Evolutionary conservation across 2,797 vertebrate genomes (phyloP).

Genomic region (Petrocephalus sullivani): DNA sequence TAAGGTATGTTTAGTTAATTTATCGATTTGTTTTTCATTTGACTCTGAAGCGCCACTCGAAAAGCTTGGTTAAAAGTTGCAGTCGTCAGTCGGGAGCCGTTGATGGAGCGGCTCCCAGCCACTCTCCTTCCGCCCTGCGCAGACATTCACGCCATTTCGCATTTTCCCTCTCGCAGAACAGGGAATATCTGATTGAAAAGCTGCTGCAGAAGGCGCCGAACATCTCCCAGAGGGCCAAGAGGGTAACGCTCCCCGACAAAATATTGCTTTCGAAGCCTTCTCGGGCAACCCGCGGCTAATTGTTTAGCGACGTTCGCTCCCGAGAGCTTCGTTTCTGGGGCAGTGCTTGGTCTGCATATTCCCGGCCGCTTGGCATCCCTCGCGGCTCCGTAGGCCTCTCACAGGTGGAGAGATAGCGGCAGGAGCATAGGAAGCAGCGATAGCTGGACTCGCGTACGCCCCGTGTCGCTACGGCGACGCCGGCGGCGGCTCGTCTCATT

Average conservation of each 20-base stretch:
- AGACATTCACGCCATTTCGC: conserved; percentile 8
- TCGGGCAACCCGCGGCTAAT: not conserved
- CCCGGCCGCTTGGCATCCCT: not conserved
- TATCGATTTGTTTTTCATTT: conserved; percentile 42
- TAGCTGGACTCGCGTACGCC: not conserved
- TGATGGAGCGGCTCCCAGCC: not conserved
- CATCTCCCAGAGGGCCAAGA: conserved; percentile 93
- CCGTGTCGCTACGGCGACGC: not conserved
- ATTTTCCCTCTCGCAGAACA: conserved; percentile 75
- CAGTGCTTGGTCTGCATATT: not conserved
- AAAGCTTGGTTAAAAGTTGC: not conserved
- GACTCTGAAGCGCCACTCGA: not conserved
- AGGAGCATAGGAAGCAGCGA: not conserved
- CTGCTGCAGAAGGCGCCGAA: conserved; percentile 88
- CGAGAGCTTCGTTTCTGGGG: not conserved
- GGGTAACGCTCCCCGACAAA: conserved; percentile 61
- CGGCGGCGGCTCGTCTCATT: not conserved
- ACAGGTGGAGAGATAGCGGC: not conserved
- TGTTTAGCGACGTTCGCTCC: conserved; percentile 7
- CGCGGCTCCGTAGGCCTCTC: not conserved
- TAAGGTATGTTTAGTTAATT: conserved; percentile 75
- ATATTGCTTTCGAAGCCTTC: conserved; percentile 17
- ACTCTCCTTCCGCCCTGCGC: conserved; percentile 18
- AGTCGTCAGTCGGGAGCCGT: not conserved
- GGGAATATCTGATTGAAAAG: conserved; percentile 93